Evolutionary conservation across 2,888 invertebrate genomes (phyloP).

Genomic region (Apamea crenata): DNA sequence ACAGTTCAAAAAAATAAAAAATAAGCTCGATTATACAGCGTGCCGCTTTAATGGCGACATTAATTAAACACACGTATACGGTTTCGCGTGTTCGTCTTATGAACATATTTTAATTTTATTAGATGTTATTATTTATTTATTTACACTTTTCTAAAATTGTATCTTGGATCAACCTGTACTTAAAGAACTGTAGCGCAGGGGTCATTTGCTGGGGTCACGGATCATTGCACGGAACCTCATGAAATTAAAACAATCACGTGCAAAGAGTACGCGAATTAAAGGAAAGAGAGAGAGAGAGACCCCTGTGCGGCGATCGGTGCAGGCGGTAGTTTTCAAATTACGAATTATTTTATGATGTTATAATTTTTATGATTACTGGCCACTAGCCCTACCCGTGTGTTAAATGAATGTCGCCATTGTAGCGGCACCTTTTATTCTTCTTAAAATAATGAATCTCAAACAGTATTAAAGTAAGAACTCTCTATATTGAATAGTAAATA

Average conservation of each 20-base stretch:
- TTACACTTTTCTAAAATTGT: too few relatives aligned
- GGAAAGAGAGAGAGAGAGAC: background rate
- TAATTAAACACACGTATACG: too few relatives aligned
- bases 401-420: background rate
- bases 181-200: background rate
- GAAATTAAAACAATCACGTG: background rate
- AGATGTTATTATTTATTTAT: too few relatives aligned
- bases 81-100: too few relatives aligned
- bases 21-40: background rate
- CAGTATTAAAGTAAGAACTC: constrained; percentile 2
- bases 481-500: background rate
- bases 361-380: background rate
- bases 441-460: background rate
- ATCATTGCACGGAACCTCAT: background rate
- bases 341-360: background rate
- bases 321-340: background rate
- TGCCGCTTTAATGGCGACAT: background rate
- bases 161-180: background rate
- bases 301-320: background rate
- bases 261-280: background rate
- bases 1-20: background rate
- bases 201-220: background rate
- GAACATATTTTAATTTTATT: too few relatives aligned
- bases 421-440: background rate
- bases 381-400: background rate